Percentiles rank a stretch among this genome's conserved stretches.
These are phyloP conservation scores for Mallateleia sp. DNA, from an alignment of 2,888 invertebrate species.

Conservation along the genomic window DNA sequence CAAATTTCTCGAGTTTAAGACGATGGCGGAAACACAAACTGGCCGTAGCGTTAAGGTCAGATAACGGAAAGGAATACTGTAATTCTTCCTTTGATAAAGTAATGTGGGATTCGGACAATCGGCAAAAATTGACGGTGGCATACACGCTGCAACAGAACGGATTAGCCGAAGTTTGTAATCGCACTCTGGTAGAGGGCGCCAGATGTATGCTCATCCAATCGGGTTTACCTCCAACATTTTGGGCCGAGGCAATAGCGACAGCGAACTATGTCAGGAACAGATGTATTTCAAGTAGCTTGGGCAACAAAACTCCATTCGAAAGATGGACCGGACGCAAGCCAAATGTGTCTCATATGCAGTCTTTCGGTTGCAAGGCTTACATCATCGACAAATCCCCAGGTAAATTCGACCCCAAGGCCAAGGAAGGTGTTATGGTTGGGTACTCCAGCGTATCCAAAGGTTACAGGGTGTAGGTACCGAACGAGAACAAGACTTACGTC, in stretches of 20 bases:
- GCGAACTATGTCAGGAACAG: not conserved
- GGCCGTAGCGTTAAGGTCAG: constrained; percentile 52
- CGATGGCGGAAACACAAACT: constrained; percentile 69
- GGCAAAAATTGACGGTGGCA: constrained; percentile 29
- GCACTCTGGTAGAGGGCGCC: not conserved
- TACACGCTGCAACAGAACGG: not conserved
- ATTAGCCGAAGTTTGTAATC: not conserved
- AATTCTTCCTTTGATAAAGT: constrained; percentile 21
- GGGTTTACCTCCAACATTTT: not conserved
- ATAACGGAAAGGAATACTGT: constrained; percentile 73
- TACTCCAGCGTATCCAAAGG: constrained; percentile 68
- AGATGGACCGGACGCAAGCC: not conserved
- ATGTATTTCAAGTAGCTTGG: constrained; percentile 37
- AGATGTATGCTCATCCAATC: not conserved
- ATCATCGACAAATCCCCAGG: constrained; percentile 50
- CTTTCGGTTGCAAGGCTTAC: constrained; percentile 78
- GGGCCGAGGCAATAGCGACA: not conserved
- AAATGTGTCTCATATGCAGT: constrained; percentile 57
- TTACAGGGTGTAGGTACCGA: constrained; percentile 62
- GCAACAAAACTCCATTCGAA: not conserved
- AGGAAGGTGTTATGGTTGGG: constrained; percentile 49
- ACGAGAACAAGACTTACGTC: constrained; percentile 38
- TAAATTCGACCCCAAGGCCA: constrained; percentile 60
- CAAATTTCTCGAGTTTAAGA: constrained; percentile 63
- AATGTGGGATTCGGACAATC: constrained; percentile 77